Evolutionary conservation across 2,888 invertebrate species (phyloP).

Genomic region (Beris chalybata): DNA sequence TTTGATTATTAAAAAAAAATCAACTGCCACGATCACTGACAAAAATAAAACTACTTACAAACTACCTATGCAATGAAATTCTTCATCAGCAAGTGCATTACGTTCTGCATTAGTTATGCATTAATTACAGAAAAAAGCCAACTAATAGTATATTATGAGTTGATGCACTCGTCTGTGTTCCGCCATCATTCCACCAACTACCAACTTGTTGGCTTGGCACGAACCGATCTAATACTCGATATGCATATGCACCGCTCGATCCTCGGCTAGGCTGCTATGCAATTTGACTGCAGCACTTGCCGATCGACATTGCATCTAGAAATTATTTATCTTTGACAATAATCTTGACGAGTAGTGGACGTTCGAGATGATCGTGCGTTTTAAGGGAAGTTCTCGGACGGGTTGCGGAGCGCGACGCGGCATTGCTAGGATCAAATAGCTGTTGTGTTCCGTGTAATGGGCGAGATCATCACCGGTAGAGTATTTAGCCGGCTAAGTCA

Average conservation of each 20-base stretch:
- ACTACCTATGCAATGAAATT: conserved; percentile 1
- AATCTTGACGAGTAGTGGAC: conserved; percentile 30
- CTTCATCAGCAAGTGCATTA: not conserved
- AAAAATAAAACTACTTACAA: not conserved
- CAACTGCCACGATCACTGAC: too few species aligned
- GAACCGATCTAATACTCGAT: not conserved
- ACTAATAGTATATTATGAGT: not conserved
- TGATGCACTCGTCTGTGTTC: not conserved
- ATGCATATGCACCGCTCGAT: not conserved
- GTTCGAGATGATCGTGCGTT: not conserved
- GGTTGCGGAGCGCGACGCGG: too few species aligned
- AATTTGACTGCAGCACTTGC: not conserved
- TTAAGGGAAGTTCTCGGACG: too few species aligned
- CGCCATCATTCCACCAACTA: not conserved
- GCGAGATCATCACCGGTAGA: too few species aligned
- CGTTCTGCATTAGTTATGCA: conserved; percentile 31
- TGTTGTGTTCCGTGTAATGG: too few species aligned
- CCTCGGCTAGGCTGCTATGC: not conserved
- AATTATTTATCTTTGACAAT: conserved; percentile 36
- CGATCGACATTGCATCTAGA: conserved; percentile 23
- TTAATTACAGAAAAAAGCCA: conserved; percentile 24
- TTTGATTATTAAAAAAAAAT: too few species aligned
- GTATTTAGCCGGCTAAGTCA: too few species aligned
- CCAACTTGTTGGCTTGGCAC: not conserved
- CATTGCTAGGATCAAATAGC: too few species aligned